Base-by-base conservation (phyloP, 2,888 invertebrate species). In the Polietes domitor region DNA sequence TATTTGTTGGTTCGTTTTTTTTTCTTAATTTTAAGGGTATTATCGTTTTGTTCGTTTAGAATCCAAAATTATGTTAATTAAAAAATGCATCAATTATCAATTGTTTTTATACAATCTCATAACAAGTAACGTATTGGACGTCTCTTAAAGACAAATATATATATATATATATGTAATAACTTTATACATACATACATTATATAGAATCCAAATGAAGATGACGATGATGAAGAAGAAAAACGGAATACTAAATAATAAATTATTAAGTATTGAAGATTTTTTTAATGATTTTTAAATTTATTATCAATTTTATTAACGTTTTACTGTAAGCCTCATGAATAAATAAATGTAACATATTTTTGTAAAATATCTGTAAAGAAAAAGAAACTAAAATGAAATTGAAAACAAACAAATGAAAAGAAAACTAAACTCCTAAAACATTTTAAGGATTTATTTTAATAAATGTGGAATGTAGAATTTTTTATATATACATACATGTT, bases 301-400 rank as follows among this genome's bases (percentile, higher is more conserved):
- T n/a, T n/a, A 76, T 32, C 78, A 81, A 79, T 73, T 84, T 84
- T 77, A 80, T 81, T 79, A 84, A 81, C 72, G 75, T 75, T 37
- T 68, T 80, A 55, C 53, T 77, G 61, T 84, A 84, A 81, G 84
- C 68, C 55, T 81, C 68, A 68, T 61, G 47, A 81, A 70, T 65
- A 81, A 68, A 79, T 84, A 81, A 68, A 79, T 84, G 84, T 84
- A 84, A 84, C 65, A 84, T 84, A 84, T 84, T 84, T 84, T 84
- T 84, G 84, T 84, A 84, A 81, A 84, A 76, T 84, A 84, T 81
- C 78, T 84, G 84, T 84, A 84, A 84, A 84, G 83, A 80, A 83
- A 77, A 58, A 24, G 41, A 19, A 84, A 61, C 37, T 76, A 72
- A 80, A 75, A 77, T 26, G 72, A 77, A 80, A 50, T 47, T 19